Percentiles rank a stretch among this genome's conserved stretches.
These are phyloP conservation scores for Scelioninae gen. 2 DNA, from an alignment of 2,888 invertebrate genomes.

Conservation along the genomic window DNA sequence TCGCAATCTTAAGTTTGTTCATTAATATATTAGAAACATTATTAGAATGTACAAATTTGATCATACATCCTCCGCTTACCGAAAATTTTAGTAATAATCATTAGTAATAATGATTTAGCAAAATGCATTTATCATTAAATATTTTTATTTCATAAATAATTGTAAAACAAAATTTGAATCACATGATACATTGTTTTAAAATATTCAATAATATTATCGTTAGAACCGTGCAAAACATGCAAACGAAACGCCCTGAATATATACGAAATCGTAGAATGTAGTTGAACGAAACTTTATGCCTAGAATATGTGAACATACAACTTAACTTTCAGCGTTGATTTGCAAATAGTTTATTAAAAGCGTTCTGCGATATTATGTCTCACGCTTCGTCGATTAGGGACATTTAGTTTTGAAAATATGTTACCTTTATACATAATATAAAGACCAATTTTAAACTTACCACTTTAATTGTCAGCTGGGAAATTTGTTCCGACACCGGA, in stretches of 20 bases:
- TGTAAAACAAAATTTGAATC: too few relatives aligned
- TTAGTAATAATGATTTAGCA: too few relatives aligned
- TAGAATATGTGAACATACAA: conserved; percentile 5
- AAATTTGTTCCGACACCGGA: conserved; percentile 59
- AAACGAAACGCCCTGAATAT: too few relatives aligned
- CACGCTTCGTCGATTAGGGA: conserved; percentile 1
- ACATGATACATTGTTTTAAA: conserved; percentile 1
- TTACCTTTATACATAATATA: neutral
- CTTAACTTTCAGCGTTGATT: too few relatives aligned
- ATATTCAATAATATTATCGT: neutral
- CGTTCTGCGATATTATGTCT: conserved; percentile 8
- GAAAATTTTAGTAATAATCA: too few relatives aligned
- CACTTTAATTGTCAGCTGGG: conserved; percentile 65
- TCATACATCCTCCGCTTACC: too few relatives aligned
- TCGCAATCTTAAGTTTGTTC: too few relatives aligned
- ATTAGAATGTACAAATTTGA: too few relatives aligned
- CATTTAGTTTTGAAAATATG: neutral
- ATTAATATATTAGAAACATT: too few relatives aligned
- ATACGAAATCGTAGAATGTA: conserved; percentile 24
- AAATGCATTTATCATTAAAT: too few relatives aligned
- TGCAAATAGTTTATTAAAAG: conserved; percentile 34
- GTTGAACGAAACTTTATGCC: conserved; percentile 18
- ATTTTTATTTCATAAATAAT: too few relatives aligned
- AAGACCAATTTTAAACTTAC: conserved; percentile 59
- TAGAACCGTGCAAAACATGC: conserved; percentile 1